Base-by-base conservation (phyloP, 2,797 vertebrate species). In the Glossophaga mutica region DNA sequence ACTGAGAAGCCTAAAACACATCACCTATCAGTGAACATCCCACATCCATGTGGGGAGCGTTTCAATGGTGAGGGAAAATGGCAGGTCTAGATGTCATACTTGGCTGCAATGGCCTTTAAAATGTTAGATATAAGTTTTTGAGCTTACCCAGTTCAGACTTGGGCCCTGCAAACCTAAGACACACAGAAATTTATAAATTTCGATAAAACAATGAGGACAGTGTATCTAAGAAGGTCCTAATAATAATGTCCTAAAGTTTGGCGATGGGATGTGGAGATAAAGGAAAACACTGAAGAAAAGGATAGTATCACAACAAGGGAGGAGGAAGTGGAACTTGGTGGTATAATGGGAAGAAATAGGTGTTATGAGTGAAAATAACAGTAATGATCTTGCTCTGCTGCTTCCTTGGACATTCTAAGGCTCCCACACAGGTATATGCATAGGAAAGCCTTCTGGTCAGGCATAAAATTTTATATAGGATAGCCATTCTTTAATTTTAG, bases 401-500 rank as follows among this genome's bases (percentile, higher is more conserved):
- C 29, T 89, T 82, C 44, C 10, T 32, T 62, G 73, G n/a, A 14
- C 55, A 52, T 59, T 52, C 39, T 67, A 83, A 86, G 55, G 37
- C 74, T 86, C 42, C 24, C 37, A 46, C 14, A 42, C 5, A 93
- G 46, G 37, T 74, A 26, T 18, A 50, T 62, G 21, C n/a, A 81
- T 24, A 10, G 50, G 42, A 88, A 95, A 81, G 57, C 9, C 52
- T 87, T 48, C 79, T 92, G 70, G 74, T 55, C 83, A 74, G 39
- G 15, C 18, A 4, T 59, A 85, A 73, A 87, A 7, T 32, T 77
- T 88, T 93, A 91, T 26, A 46, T 22, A 91, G 39, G 22, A 22
- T 34, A 93, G 73, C 1, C 26, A 32, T 48, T 94, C 48, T 76
- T 92, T 91, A 77, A 82, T 29, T 96, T 92, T 87, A 91, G 62